Evolutionary conservation across 2,888 invertebrate species (phyloP).

Genomic region (Mylabris sibirica): DNA sequence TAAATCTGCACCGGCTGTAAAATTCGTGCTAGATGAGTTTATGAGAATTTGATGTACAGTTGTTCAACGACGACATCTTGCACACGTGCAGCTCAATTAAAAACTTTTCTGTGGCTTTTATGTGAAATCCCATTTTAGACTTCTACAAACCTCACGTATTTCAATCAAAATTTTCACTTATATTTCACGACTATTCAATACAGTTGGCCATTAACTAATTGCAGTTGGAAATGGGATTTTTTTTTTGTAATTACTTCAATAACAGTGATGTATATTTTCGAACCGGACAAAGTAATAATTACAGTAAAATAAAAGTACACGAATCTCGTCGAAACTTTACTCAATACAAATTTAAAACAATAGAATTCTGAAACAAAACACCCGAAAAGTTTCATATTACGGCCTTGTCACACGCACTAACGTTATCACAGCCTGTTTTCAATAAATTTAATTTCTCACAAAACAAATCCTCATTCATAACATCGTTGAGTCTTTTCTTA

Average conservation of each 20-base stretch:
- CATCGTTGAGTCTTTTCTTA: background rate
- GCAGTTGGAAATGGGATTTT: conserved; percentile 4
- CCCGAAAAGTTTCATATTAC: conserved; percentile 4
- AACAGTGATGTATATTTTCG: background rate
- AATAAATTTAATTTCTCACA: conserved; percentile 10
- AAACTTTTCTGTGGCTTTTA: conserved; percentile 29
- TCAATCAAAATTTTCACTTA: background rate
- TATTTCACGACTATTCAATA: background rate
- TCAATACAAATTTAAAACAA: background rate
- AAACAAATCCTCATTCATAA: conserved; percentile 14
- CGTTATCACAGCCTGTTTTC: background rate
- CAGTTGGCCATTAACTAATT: background rate
- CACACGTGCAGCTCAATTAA: conserved; percentile 31
- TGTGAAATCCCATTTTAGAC: conserved; percentile 17
- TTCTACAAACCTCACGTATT: conserved; percentile 24
- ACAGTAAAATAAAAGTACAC: background rate
- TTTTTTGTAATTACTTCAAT: conserved; percentile 22
- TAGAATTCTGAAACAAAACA: background rate
- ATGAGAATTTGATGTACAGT: conserved; percentile 36
- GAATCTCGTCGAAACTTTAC: background rate
- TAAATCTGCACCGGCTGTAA: conserved; percentile 32
- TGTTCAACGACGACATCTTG: conserved; percentile 33
- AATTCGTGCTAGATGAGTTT: conserved; percentile 35
- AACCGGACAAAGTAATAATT: background rate
- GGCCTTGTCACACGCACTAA: background rate